Conservation (phyloP, 2,888 invertebrate genomes). For the Odontocerum albicorne region DNA sequence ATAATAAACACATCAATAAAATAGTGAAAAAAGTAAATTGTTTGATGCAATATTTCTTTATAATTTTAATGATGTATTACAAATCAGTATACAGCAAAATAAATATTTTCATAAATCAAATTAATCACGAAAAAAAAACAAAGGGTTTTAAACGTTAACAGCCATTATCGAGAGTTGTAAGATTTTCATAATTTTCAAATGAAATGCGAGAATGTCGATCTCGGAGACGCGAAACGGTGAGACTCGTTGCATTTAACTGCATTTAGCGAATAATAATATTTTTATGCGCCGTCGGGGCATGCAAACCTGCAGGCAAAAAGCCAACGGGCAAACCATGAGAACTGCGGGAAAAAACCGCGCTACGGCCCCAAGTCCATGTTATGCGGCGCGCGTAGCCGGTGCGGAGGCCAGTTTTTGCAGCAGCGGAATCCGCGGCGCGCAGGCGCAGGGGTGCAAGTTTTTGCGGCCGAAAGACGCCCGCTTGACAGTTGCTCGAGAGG, state of each 20-base stretch:
- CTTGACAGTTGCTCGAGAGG: conserved; percentile 12
- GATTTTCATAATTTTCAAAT: too few relatives aligned
- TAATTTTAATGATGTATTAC: too few relatives aligned
- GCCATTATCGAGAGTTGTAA: too few relatives aligned
- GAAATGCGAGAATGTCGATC: neutral
- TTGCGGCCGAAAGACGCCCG: conserved; percentile 20
- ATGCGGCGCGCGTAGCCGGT: conserved; percentile 17
- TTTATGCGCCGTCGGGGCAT: conserved; percentile 6
- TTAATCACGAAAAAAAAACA: too few relatives aligned
- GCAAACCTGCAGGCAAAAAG: conserved; percentile 6
- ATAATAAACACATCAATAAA: too few relatives aligned
- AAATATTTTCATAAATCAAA: too few relatives aligned
- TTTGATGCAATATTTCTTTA: too few relatives aligned
- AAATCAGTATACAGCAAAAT: too few relatives aligned
- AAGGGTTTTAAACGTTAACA: too few relatives aligned
- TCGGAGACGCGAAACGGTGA: neutral
- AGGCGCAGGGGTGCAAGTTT: conserved; percentile 8
- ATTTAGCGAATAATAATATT: conserved; percentile 12
- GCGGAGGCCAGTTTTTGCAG: conserved; percentile 12
- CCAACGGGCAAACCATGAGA: conserved; percentile 9
- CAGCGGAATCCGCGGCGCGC: conserved; percentile 11
- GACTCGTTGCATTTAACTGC: neutral
- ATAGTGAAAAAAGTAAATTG: too few relatives aligned
- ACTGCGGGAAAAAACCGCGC: conserved; percentile 13
- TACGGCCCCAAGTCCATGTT: conserved; percentile 1